phyloP scores from a whole-genome alignment of 2,113 vertebrate species.

The Equus przewalskii region DNA sequence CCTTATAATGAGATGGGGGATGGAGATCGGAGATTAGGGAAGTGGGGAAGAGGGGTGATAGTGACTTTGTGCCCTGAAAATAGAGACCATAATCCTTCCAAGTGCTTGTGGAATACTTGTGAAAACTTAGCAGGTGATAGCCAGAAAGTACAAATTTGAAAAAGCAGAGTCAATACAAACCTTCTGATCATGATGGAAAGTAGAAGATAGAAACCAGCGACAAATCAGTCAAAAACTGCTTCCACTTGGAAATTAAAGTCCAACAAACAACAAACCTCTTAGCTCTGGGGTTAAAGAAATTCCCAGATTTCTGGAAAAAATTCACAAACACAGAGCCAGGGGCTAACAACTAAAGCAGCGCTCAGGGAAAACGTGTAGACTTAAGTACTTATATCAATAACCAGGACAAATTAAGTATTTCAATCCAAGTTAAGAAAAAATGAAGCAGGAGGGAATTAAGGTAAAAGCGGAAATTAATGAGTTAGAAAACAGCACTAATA shows the following conservation, averaged over 20 bases:
- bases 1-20: neutral
- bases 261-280: neutral
- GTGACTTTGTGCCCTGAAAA: neutral
- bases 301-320: neutral
- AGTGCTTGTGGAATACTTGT: neutral
- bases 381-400: neutral
- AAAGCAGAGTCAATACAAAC: neutral
- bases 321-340: neutral
- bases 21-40: neutral
- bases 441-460: neutral
- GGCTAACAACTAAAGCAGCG: neutral
- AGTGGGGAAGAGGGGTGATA: neutral
- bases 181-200: neutral
- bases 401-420: neutral
- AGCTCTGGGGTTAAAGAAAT: slow-evolving; percentile 17
- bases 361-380: neutral
- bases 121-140: neutral
- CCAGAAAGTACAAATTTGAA: neutral
- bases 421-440: neutral
- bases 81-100: neutral
- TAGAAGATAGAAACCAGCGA: neutral
- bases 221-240: neutral
- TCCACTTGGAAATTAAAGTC: neutral
- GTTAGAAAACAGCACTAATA: neutral
- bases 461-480: slow-evolving; percentile 14